phyloP scores from a whole-genome alignment of 2,797 vertebrate species.

The Ataeniobius toweri region DNA sequence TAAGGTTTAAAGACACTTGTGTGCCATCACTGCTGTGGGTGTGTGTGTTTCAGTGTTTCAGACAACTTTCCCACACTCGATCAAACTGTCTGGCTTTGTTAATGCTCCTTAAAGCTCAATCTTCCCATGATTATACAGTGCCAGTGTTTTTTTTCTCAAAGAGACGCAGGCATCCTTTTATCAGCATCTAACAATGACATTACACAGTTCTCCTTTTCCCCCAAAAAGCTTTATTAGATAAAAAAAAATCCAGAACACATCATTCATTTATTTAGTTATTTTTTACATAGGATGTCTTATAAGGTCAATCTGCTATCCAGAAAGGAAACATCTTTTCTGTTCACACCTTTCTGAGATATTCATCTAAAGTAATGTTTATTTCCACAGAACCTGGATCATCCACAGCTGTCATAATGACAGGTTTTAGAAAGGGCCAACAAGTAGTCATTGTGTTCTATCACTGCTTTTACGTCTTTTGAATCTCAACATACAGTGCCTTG shows the following conservation, averaged over 20 bases:
- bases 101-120: slow-evolving; percentile 57
- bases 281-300: background rate
- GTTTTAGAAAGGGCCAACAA: slow-evolving; percentile 52
- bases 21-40: slow-evolving; percentile 31
- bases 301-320: background rate
- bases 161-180: slow-evolving; percentile 57
- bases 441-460: slow-evolving; percentile 48
- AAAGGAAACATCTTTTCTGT: background rate
- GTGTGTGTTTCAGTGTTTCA: slow-evolving; percentile 41
- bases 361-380: slow-evolving; percentile 67
- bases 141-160: slow-evolving; percentile 66
- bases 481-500: background rate
- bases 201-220: background rate
- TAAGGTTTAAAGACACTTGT: background rate
- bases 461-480: slow-evolving; percentile 42
- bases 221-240: background rate
- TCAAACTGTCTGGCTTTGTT: slow-evolving; percentile 65
- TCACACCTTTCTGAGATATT: slow-evolving; percentile 28
- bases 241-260: background rate
- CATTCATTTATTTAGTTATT: background rate
- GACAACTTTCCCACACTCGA: slow-evolving; percentile 67
- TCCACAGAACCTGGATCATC: slow-evolving; percentile 49
- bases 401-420: slow-evolving; percentile 57
- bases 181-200: background rate
- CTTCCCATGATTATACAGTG: slow-evolving; percentile 72